A percentile compares a stretch with the other conserved stretches of the same genome.
These are phyloP conservation scores for Trissolcus japonicus DNA, from an alignment of 2,888 invertebrate genomes.

Conservation along the genomic window DNA sequence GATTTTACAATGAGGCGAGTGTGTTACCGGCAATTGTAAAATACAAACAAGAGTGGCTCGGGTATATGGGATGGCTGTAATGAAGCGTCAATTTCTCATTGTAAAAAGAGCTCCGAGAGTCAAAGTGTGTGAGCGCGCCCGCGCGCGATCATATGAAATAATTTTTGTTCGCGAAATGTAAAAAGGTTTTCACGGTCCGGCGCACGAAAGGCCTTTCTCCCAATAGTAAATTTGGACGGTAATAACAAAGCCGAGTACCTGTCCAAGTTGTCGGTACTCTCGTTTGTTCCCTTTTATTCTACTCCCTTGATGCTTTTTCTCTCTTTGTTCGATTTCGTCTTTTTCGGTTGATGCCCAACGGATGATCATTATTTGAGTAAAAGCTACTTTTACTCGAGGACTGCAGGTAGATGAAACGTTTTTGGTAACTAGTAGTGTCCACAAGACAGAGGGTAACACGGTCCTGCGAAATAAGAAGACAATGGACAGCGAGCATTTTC, in stretches of 20 bases:
- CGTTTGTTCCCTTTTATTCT: slow-evolving; percentile 53
- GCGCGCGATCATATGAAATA: slow-evolving; percentile 40
- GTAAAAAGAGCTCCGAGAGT: slow-evolving; percentile 8
- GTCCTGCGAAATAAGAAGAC: slow-evolving; percentile 65
- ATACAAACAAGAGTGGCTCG: not conserved
- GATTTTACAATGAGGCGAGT: not conserved
- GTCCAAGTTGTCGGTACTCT: slow-evolving; percentile 54
- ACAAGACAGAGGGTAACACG: slow-evolving; percentile 49
- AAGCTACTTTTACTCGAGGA: slow-evolving; percentile 56
- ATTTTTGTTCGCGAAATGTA: slow-evolving; percentile 46
- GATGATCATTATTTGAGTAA: slow-evolving; percentile 56
- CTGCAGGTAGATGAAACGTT: slow-evolving; percentile 58
- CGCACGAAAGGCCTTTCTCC: slow-evolving; percentile 53
- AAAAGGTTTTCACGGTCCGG: slow-evolving; percentile 57
- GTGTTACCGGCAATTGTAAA: not conserved
- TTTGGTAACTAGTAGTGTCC: slow-evolving; percentile 50
- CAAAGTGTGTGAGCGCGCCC: slow-evolving; percentile 12
- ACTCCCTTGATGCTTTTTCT: slow-evolving; percentile 27
- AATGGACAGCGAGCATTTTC: slow-evolving; percentile 66
- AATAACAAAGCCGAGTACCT: slow-evolving; percentile 58
- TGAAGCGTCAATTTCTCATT: slow-evolving; percentile 49
- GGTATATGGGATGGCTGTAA: slow-evolving; percentile 13
- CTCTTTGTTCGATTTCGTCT: slow-evolving; percentile 48
- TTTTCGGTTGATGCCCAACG: slow-evolving; percentile 50
- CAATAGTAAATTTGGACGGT: slow-evolving; percentile 53